Evolutionary conservation across 2,888 invertebrate genomes (phyloP), one percentile per base, ranked within the genome.

Genomic region (Tinea pellionella): DNA sequence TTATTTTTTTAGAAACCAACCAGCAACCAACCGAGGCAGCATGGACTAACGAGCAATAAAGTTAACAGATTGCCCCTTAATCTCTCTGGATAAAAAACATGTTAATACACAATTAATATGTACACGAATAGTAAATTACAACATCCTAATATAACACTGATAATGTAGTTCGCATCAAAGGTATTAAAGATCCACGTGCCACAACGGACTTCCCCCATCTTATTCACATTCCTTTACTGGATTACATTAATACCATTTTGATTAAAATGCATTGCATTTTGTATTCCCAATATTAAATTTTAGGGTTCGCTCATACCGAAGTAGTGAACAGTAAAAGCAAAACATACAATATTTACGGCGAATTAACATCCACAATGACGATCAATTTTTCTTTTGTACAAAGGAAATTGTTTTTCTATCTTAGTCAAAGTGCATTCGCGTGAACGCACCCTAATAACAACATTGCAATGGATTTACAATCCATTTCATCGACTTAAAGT

Each of bases 231-330:
- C 80, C 78, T 37, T 56, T 75, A 76, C 69, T 72, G 78, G 83
- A 85, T 84, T 84, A 83, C 72, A 78, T 78, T 86, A 86, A 86
- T 86, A 72, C 86, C 80, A 69, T 76, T 83, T 86, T 86, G 83
- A 86, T 86, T 84, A 85, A 85, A 86, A 82, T 78, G 78, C 80
- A 82, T 75, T 66, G 65, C 67, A 64, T 63, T 67, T 64, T 75
- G 74, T 77, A 74, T 77, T 78, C 81, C 78, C 77, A 78, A 81
- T 83, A 82, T 84, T 80, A 78, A 79, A 80, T 80, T 80, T 80
- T 71, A 75, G 73, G 79, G 74, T 74, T 74, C 68, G 69, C 68
- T 69, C 69, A 68, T 57, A 57, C 55, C n/a, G 19, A 55, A 6
- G n/a, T 4, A 55, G 24, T 15, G 15, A 47, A 1, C 15, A 16